These are phyloP conservation scores for Corythaixoides concolor DNA, from an alignment of 2,113 vertebrate species.

Conservation along the genomic window DNA sequence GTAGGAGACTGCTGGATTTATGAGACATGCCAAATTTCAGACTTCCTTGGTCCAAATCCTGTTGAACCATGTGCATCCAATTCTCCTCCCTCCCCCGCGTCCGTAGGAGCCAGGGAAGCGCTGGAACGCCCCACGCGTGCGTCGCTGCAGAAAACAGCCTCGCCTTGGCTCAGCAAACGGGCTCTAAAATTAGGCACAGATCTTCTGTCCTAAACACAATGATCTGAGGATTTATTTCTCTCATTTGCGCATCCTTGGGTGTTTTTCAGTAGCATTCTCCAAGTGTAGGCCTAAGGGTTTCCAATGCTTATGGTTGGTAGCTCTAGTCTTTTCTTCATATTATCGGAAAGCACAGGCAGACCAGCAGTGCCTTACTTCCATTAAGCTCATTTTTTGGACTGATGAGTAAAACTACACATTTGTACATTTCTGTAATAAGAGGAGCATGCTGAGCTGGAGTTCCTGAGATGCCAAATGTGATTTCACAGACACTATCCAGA, in stretches of 20 bases:
- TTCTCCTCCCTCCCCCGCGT: neutral
- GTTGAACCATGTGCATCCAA: slow-evolving; percentile 19
- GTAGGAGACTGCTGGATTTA: slow-evolving; percentile 5
- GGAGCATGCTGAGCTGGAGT: neutral
- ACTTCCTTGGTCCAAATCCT: slow-evolving; percentile 37
- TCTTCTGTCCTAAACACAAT: neutral
- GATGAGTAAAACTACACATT: neutral
- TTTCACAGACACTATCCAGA: slow-evolving; percentile 36
- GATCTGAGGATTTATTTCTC: neutral
- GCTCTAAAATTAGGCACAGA: neutral
- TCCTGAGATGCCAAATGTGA: slow-evolving; percentile 48
- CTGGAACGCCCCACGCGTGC: neutral
- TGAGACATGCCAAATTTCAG: neutral
- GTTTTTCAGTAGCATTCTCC: fast-evolving
- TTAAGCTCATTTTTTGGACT: neutral
- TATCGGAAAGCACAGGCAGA: neutral
- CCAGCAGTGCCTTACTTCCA: neutral
- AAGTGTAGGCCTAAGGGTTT: neutral
- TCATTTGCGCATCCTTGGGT: fast-evolving
- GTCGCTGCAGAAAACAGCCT: neutral
- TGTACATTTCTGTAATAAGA: neutral
- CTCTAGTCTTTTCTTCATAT: neutral
- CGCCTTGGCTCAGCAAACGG: neutral
- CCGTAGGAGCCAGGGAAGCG: neutral
- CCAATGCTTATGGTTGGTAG: neutral